Base-by-base conservation (phyloP, 2,113 vertebrate species). In the Zapornia atra region DNA sequence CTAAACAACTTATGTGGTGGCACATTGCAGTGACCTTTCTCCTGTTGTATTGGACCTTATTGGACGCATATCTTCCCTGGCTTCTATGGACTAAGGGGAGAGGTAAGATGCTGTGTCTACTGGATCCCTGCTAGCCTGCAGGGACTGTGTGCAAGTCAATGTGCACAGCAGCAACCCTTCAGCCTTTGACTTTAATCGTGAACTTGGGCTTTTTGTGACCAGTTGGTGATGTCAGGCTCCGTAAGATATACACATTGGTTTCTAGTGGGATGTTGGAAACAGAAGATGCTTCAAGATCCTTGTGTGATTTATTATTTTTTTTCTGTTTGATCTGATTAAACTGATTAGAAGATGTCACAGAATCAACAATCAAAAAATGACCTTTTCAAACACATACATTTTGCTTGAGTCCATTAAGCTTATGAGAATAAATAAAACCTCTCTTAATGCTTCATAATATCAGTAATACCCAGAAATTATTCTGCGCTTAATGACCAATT, bases 381-480 rank as follows among this genome's bases (percentile, higher is more conserved):
- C 90, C 92, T 96, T 97, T 97, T 65, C 86, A 95, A 97, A 97
- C 65, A 87, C 76, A 95, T 90, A 95, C 86, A 64, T 96, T 97
- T 98, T 97, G 92, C 87, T 80, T 78, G 80, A 90, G 90, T 93
- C 95, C 82, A 88, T 97, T 95, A 68, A 59, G 73, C 95, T 97
- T 95, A 92, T 13, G 70, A 95, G 92, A 97, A 97, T 97, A 98
- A 98, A 97, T 96, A 97, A 97, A 97, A 95, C 95, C 90, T 96
- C 94, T 96, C 87, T 70, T 91, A 94, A 85, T 96, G 86, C 89
- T 97, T 97, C 94, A 92, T 96, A 95, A 82, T 94, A 96, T 96
- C 96, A 97, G 21, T 93, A 97, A 96, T 92, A 94, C 71, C 61
- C 92, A 97, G 94, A 96, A 97, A 97, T 96, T 69, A 97, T 93